These are phyloP conservation scores for Agrotis exclamationis DNA, from an alignment of 2,888 invertebrate species.

Conservation along the genomic window DNA sequence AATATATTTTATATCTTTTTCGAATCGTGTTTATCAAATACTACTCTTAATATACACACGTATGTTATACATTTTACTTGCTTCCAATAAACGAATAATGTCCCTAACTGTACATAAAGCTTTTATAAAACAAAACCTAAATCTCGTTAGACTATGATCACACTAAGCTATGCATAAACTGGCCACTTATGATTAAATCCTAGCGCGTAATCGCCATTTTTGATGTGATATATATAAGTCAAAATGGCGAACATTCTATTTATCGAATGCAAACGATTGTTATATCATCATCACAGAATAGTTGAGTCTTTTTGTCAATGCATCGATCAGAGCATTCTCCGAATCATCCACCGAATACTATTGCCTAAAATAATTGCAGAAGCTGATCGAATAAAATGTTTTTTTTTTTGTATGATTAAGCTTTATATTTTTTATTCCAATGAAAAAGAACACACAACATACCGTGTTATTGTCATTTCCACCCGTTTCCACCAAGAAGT, in stretches of 20 bases:
- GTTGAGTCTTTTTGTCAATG: constrained; percentile 75
- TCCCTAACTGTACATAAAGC: constrained; percentile 89
- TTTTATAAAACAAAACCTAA: constrained; percentile 89
- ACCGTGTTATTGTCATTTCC: constrained; percentile 42
- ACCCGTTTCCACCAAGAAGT: constrained; percentile 2
- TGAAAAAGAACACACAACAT: constrained; percentile 17
- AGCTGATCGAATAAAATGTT: not conserved
- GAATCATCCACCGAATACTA: constrained; percentile 7
- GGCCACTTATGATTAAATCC: constrained; percentile 78
- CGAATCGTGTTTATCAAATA: constrained; percentile 88
- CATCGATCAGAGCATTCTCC: constrained; percentile 52
- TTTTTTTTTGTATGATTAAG: constrained; percentile 12
- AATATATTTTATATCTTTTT: constrained; percentile 71
- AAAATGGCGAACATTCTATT: constrained; percentile 80
- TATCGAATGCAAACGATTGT: constrained; percentile 77
- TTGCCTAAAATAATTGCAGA: not conserved
- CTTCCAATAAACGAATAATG: constrained; percentile 84
- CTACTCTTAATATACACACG: constrained; percentile 88
- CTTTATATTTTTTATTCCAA: constrained; percentile 14
- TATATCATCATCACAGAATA: constrained; percentile 84
- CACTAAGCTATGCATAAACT: constrained; percentile 87
- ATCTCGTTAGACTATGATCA: constrained; percentile 84
- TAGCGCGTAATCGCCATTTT: constrained; percentile 80
- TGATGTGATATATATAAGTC: constrained; percentile 68
- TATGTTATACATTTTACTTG: constrained; percentile 81